These are phyloP conservation scores for Pinctada fucata DNA, from an alignment of 2,888 invertebrate genomes.

Conservation along the genomic window DNA sequence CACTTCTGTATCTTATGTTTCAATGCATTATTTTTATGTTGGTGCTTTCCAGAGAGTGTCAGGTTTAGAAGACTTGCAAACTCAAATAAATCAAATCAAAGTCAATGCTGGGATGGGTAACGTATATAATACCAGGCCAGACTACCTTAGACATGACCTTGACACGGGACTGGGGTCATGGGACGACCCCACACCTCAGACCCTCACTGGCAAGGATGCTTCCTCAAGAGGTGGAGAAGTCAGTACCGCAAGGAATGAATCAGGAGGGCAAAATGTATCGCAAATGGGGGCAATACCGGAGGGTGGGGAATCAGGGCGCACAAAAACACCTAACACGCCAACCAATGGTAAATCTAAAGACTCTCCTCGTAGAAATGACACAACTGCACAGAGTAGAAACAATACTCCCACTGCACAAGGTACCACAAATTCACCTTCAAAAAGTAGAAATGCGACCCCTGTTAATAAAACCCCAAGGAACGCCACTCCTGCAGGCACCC, in stretches of 20 bases:
- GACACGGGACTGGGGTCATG: constrained; percentile 37
- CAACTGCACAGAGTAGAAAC: constrained; percentile 27
- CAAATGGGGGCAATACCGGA: constrained; percentile 38
- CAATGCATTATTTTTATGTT: not conserved
- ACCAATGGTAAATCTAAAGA: constrained; percentile 25
- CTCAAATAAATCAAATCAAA: constrained; percentile 62
- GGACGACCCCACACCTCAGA: constrained; percentile 34
- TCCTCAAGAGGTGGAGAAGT: constrained; percentile 13
- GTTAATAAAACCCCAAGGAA: not conserved
- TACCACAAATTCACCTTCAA: constrained; percentile 1
- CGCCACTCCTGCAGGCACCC: constrained; percentile 8
- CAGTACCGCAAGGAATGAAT: constrained; percentile 17
- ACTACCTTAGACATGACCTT: constrained; percentile 49
- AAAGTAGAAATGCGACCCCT: constrained; percentile 18
- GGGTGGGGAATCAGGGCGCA: constrained; percentile 31
- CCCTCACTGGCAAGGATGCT: constrained; percentile 1
- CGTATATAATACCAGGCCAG: constrained; percentile 45
- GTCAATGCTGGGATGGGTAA: constrained; percentile 49
- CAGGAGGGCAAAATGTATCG: constrained; percentile 23
- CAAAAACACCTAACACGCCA: constrained; percentile 26
- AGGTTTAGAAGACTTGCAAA: constrained; percentile 64
- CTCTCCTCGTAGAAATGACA: constrained; percentile 12
- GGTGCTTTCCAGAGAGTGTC: constrained; percentile 60
- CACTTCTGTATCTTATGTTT: not conserved
- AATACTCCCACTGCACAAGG: constrained; percentile 16